phyloP scores from a whole-genome alignment of 2,113 vertebrate genomes.

The Rhynchomys soricoides region DNA sequence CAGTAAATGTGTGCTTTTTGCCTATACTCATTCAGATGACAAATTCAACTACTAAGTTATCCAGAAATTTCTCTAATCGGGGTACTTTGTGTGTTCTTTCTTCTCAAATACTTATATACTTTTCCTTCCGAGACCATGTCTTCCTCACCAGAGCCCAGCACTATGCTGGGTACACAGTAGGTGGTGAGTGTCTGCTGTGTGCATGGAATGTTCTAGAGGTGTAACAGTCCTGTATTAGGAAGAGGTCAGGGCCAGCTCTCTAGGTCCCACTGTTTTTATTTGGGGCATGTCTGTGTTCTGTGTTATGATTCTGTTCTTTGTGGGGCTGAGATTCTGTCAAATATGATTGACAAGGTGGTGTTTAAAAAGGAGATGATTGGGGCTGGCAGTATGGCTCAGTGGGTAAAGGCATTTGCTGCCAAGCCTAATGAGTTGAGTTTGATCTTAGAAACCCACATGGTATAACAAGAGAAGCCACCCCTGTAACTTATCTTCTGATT shows the following conservation, averaged over 20 bases:
- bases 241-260: constrained; percentile 21
- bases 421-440: not conserved
- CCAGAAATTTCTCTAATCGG: not conserved
- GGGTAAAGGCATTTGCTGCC: not conserved
- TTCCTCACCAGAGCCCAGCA: not conserved
- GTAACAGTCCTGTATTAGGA: not conserved
- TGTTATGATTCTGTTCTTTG: not conserved
- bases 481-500: not conserved
- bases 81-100: not conserved
- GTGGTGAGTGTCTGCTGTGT: not conserved
- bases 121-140: constrained; percentile 9
- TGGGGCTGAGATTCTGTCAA: constrained; percentile 35
- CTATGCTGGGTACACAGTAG: not conserved
- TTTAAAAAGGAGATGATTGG: not conserved
- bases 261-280: not conserved
- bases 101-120: not conserved
- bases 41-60: not conserved
- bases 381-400: not conserved
- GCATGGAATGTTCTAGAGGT: not conserved
- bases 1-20: not conserved
- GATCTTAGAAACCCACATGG: not conserved
- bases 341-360: not conserved
- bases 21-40: constrained; percentile 1
- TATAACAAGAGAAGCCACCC: not conserved
- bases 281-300: not conserved